phyloP scores from a whole-genome alignment of 2,113 vertebrate species.

The Loxodonta africana region DNA sequence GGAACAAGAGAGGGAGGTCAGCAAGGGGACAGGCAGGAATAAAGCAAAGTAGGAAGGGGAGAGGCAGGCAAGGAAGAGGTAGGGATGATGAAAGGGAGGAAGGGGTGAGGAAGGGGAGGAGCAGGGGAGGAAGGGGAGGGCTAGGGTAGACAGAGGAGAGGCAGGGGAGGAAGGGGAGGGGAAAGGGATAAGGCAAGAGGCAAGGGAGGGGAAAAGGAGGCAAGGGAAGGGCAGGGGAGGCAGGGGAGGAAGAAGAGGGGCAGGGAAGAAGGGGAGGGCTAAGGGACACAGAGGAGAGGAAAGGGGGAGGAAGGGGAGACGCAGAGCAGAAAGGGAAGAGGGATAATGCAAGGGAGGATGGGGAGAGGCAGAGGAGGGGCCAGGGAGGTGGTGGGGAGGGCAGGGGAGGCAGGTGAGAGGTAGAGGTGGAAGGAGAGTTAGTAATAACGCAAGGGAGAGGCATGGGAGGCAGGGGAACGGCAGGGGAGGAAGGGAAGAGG shows the following conservation, averaged over 20 bases:
- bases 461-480: too few species aligned
- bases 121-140: too few species aligned
- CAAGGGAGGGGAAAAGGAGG: too few species aligned
- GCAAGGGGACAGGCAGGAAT: neutral
- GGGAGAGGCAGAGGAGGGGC: neutral
- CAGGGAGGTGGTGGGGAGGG: neutral
- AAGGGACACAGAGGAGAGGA: neutral
- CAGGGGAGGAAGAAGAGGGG: too few species aligned
- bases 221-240: too few species aligned
- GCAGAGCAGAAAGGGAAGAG: neutral
- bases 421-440: too few species aligned
- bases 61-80: neutral
- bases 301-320: neutral
- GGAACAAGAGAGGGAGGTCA: too few species aligned
- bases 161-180: too few species aligned
- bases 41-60: neutral
- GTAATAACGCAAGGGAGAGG: neutral
- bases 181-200: too few species aligned
- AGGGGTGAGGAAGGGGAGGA: too few species aligned
- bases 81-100: too few species aligned
- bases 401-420: neutral
- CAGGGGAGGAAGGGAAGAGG: neutral
- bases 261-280: neutral
- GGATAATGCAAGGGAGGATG: neutral
- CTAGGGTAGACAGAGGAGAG: too few species aligned